Evolutionary conservation across 2,888 invertebrate species (phyloP), one percentile per base, ranked within the genome.

Genomic region (Synanthedon tipuliformis): DNA sequence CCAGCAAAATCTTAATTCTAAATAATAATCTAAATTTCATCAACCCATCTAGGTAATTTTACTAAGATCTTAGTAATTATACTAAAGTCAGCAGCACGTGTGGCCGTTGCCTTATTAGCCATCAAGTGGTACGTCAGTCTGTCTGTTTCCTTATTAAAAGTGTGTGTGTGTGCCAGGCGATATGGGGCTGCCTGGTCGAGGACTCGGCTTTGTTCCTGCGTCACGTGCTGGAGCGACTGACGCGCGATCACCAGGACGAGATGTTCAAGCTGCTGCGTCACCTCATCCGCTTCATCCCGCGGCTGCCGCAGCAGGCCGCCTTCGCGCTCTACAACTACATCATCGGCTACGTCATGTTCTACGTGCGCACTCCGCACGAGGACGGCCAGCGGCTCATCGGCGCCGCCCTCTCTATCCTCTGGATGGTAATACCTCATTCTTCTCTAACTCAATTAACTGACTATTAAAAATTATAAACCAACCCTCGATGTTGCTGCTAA

Each of bases 321-420:
- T 99, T 98, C 80, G 96, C 97, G 1, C 81, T 99, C 1, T 98
- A 99, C 79, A 99, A 99, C 88, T 99, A 99, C 68, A 94, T 99
- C 65, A 99, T 99, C 63, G 99, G 99, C 1, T 99, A 98, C 71
- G 96, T 99, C 3, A 99, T 99, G 99, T 99, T 98, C 84, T 99
- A 99, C 70, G 98, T 99, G 2, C 89, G 99, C 53, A 94, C 97
- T 11, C 97, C 99, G 0, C 96, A 97, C 68, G 98, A 99, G 70
- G 95, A 96, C 50, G 97, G 97, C 0, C 97, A 98, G 68, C 94
- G 96, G 72, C 91, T 97, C 50, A 96, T 99, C 57, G 97, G 97
- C 7, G 94, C 97, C 15, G 99, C 99, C 0, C 87, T 99, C 2
- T 97, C 98, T 0, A 92, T 99, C 53, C 85, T 99, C 1, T 99